These are phyloP conservation scores for Falco rusticolus DNA, from an alignment of 2,797 vertebrate species.

Conservation along the genomic window DNA sequence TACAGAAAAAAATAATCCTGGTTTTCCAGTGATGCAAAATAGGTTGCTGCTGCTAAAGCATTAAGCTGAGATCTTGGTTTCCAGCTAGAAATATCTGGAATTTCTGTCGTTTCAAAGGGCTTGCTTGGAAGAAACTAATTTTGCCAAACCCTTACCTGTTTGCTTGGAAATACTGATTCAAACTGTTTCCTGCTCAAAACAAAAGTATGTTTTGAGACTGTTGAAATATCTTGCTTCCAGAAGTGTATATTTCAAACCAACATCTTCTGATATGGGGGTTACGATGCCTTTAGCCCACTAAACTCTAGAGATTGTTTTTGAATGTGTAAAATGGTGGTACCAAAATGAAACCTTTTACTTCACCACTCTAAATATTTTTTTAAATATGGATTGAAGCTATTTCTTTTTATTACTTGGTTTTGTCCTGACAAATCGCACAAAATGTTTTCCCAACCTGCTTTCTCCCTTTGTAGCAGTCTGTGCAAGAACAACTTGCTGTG, in stretches of 20 bases:
- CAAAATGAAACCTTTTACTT: neutral
- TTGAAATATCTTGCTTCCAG: neutral
- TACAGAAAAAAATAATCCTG: neutral
- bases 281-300: neutral
- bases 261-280: neutral
- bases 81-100: neutral
- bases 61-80: neutral
- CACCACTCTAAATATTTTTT: neutral
- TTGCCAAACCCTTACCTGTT: neutral
- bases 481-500: neutral
- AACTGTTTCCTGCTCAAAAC: neutral
- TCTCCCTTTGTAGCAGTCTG: neutral
- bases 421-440: neutral
- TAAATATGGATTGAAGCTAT: neutral
- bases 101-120: neutral
- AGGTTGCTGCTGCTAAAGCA: neutral
- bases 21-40: neutral
- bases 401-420: neutral
- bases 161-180: neutral
- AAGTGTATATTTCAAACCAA: neutral
- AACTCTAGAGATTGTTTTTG: neutral
- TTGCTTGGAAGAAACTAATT: neutral
- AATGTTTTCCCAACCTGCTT: neutral
- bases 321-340: neutral
- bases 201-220: neutral